Evolutionary conservation across 2,888 invertebrate genomes (phyloP), one percentile per base, ranked within the genome.

Genomic region (Agrochola litura): DNA sequence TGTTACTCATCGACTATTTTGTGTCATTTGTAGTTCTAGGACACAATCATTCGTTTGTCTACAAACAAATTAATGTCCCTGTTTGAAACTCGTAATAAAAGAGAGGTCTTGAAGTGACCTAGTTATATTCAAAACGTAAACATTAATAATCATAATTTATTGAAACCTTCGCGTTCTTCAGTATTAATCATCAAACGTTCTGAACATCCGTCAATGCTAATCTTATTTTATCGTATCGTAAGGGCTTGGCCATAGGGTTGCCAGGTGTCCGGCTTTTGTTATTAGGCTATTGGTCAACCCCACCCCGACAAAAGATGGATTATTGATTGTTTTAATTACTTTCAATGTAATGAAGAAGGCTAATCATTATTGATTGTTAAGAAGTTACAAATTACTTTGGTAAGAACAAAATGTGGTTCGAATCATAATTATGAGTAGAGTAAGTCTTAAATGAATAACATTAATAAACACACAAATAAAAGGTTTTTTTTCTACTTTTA

Each of bases 101-200:
- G 43, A 78, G n/a, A 73, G 37, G 16, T 65, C 67, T 83, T 77
- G n/a, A 58, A 60, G 41, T 69, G 85, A 83, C 85, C 83, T 64
- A 79, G 52, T 66, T 80, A 72, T 30, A 63, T 63, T 25, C 14
- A 66, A 66, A 22, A 52, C 74, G 43, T 49, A 66, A 69, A 77
- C 68, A 77, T 72, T 37, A 60, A 73, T 75, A 61, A 78, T 49
- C 16, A 75, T 72, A 73, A 82, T 84, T 81, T 82, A 83, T 82
- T 72, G 85, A 60, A 70, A 74, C 84, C 73, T 77, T 84, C 71
- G 16, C 72, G 52, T 71, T 65, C 77, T 68, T 66, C 3, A 73
- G 60, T 54, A 75, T 81, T 63, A 74, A 84, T 81, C 82, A 83
- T 74, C 54, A 63, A 63, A 71, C 46, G 30, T 73, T 76, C 64